phyloP scores from a whole-genome alignment of 2,113 vertebrate genomes.

The Astur gentilis region DNA sequence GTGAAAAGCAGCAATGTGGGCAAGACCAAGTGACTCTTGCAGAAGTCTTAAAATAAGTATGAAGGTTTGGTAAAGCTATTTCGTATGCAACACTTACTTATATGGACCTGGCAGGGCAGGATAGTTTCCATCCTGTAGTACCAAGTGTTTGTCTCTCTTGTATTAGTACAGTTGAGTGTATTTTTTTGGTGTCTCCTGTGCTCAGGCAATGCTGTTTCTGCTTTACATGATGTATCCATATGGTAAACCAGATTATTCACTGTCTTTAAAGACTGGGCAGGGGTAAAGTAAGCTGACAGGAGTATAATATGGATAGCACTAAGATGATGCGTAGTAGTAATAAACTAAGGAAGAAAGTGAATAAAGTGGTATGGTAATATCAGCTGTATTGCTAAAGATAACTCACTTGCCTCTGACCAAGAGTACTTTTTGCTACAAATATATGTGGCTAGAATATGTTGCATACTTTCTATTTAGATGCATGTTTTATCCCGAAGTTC shows the following conservation, averaged over 20 bases:
- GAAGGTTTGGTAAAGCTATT: not conserved
- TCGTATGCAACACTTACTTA: not conserved
- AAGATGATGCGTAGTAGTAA: not conserved
- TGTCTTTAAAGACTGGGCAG: not conserved
- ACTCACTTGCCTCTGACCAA: not conserved
- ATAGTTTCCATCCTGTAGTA: not conserved
- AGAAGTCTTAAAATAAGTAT: not conserved
- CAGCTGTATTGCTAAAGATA: not conserved
- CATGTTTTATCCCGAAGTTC: not conserved
- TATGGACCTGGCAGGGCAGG: not conserved
- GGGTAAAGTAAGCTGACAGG: not conserved
- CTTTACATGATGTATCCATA: not conserved
- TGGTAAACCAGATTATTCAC: not conserved
- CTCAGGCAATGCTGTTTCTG: not conserved
- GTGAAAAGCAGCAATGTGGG: not conserved
- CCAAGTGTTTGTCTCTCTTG: not conserved
- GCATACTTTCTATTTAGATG: not conserved
- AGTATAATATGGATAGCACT: not conserved
- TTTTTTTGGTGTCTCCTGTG: not conserved
- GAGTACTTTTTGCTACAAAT: not conserved
- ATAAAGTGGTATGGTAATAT: not conserved
- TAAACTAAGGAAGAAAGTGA: not conserved
- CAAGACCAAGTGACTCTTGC: not conserved
- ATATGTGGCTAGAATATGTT: not conserved
- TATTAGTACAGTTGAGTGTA: not conserved